Conservation (phyloP, 2,797 vertebrate genomes). For the Cyprinodon diabolis region DNA sequence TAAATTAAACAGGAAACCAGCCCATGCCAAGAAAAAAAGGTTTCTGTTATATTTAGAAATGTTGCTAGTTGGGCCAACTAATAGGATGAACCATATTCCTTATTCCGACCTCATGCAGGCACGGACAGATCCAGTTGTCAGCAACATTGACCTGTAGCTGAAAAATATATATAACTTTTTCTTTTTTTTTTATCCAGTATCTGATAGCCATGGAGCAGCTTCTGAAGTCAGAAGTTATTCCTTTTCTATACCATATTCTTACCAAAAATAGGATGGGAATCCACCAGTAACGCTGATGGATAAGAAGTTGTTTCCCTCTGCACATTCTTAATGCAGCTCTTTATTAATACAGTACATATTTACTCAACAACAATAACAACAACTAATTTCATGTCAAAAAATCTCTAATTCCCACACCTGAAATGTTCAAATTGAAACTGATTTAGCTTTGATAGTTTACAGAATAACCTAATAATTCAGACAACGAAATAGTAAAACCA, state of each 20-base stretch:
- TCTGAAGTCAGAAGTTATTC: constrained; percentile 10
- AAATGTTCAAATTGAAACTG: constrained; percentile 34
- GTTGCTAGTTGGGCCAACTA: constrained; percentile 30
- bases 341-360: constrained; percentile 32
- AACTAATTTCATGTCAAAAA: constrained; percentile 36
- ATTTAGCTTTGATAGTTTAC: constrained; percentile 38
- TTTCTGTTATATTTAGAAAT: constrained; percentile 2
- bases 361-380: constrained; percentile 56
- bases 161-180: constrained; percentile 14
- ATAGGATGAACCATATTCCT: constrained; percentile 16
- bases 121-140: constrained; percentile 26
- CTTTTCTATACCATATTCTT: constrained; percentile 6
- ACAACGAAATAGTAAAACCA: constrained; percentile 37
- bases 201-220: constrained; percentile 12
- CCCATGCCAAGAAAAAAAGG: not conserved
- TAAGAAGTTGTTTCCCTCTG: constrained; percentile 4
- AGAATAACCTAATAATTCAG: constrained; percentile 40
- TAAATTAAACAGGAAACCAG: constrained; percentile 5
- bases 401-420: constrained; percentile 27
- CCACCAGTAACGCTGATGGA: not conserved
- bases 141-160: constrained; percentile 20
- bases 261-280: constrained; percentile 29
- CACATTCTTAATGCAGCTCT: constrained; percentile 47
- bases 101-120: constrained; percentile 19
- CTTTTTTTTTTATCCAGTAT: not conserved